Percentiles rank a stretch among this genome's conserved stretches.
Evolutionary conservation across 2,888 invertebrate genomes (phyloP).

Genomic region (Eumacrocentrus americanus): DNA sequence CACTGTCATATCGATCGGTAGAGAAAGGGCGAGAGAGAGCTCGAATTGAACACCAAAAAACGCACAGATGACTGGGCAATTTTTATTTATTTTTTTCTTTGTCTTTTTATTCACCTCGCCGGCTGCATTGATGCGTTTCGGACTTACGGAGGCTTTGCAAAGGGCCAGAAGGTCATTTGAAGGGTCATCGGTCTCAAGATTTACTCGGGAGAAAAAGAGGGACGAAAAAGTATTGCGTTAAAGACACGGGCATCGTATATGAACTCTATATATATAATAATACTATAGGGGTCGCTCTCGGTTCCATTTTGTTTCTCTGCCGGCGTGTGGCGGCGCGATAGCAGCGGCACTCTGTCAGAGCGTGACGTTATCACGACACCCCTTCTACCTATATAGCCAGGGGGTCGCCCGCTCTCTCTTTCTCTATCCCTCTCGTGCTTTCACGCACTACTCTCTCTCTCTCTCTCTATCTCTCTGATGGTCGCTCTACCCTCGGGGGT

Average conservation of each 20-base stretch:
- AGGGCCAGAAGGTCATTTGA: conserved; percentile 17
- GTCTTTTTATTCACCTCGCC: no score
- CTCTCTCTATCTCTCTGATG: conserved; percentile 21
- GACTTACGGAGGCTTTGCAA: no score
- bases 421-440: conserved; percentile 24
- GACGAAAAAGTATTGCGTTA: background rate
- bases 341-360: conserved; percentile 65
- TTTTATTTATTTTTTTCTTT: no score
- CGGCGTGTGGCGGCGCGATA: conserved; percentile 65
- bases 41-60: conserved; percentile 29
- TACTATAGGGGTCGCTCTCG: conserved; percentile 48
- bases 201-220: conserved; percentile 30
- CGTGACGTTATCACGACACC: conserved; percentile 65
- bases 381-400: conserved; percentile 54
- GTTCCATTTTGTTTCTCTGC: conserved; percentile 64
- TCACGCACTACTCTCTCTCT: conserved; percentile 11
- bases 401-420: conserved; percentile 40
- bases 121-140: no score
- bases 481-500: conserved; percentile 40
- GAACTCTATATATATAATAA: background rate
- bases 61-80: no score
- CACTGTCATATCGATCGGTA: conserved; percentile 47
- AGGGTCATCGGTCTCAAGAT: conserved; percentile 24
- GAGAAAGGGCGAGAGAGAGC: conserved; percentile 29
- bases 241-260: conserved; percentile 23